phyloP scores from a whole-genome alignment of 2,888 invertebrate genomes.

The Thecocarcelia acutangulata region DNA sequence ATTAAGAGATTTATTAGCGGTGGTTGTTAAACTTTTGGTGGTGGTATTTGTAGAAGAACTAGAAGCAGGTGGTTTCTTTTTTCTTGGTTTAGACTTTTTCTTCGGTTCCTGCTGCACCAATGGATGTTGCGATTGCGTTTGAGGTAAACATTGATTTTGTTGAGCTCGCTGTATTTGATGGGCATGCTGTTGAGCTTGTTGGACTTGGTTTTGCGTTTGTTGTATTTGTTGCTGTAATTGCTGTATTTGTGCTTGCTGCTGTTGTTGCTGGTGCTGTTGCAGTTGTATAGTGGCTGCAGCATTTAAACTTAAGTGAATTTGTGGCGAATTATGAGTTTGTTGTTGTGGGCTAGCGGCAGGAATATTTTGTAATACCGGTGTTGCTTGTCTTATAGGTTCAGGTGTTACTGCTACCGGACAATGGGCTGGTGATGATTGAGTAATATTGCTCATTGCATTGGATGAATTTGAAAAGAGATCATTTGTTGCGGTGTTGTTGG shows the following conservation, averaged over 20 bases:
- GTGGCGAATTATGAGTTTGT: constrained; percentile 72
- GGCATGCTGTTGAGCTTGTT: constrained; percentile 62
- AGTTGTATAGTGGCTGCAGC: constrained; percentile 76
- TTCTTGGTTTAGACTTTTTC: constrained; percentile 75
- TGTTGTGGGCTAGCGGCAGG: constrained; percentile 67
- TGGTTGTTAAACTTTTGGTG: constrained; percentile 56
- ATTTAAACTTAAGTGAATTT: constrained; percentile 65
- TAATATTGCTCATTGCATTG: constrained; percentile 53
- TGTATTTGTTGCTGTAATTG: constrained; percentile 67
- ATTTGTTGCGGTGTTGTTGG: constrained; percentile 60
- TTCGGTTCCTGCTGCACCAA: constrained; percentile 74
- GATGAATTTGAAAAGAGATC: constrained; percentile 63
- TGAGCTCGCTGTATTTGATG: constrained; percentile 55
- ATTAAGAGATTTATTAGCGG: constrained; percentile 54
- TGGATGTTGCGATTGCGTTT: constrained; percentile 73
- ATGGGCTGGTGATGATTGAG: constrained; percentile 77
- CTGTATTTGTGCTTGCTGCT: constrained; percentile 74
- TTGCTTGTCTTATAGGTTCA: constrained; percentile 78
- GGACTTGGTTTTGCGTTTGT: constrained; percentile 66
- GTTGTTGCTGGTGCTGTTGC: constrained; percentile 75
- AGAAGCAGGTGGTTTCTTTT: constrained; percentile 74
- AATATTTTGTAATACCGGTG: constrained; percentile 73
- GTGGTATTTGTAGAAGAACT: constrained; percentile 50
- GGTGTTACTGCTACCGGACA: constrained; percentile 77
- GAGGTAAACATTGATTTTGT: constrained; percentile 72